phyloP scores from a whole-genome alignment of 2,888 invertebrate species.

The Trichogramma dendrolimi region DNA sequence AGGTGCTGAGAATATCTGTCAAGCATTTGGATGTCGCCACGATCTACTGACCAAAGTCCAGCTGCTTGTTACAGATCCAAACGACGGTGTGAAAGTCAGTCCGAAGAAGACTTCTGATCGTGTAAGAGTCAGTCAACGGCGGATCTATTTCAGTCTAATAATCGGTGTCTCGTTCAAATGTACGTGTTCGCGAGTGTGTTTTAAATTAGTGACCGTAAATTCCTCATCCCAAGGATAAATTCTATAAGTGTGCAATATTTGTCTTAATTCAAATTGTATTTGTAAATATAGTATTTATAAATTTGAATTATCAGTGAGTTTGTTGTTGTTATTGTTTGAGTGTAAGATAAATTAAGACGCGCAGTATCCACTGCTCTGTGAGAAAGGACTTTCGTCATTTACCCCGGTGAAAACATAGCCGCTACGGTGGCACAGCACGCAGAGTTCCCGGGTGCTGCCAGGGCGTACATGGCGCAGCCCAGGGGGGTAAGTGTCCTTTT shows the following conservation, averaged over 20 bases:
- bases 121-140: too few relatives aligned
- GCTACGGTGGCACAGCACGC: conserved; percentile 58
- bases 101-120: too few relatives aligned
- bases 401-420: conserved; percentile 52
- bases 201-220: too few relatives aligned
- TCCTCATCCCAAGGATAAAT: too few relatives aligned
- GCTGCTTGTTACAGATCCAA: too few relatives aligned
- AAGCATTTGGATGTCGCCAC: too few relatives aligned
- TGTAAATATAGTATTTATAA: background rate
- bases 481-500: conserved; percentile 55
- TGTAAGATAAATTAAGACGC: conserved; percentile 30
- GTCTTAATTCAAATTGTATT: background rate
- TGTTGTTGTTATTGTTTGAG: conserved; percentile 20
- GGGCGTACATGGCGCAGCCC: conserved; percentile 86
- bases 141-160: too few relatives aligned
- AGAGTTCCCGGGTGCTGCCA: conserved; percentile 64
- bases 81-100: too few relatives aligned
- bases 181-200: too few relatives aligned
- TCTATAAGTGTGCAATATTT: background rate
- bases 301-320: conserved; percentile 4
- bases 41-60: too few relatives aligned
- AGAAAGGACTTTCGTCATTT: conserved; percentile 34
- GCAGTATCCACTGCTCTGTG: conserved; percentile 10
- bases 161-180: too few relatives aligned
- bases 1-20: too few relatives aligned